Conservation (phyloP, 2,113 vertebrate species). For the Anser brachyrhynchus region DNA sequence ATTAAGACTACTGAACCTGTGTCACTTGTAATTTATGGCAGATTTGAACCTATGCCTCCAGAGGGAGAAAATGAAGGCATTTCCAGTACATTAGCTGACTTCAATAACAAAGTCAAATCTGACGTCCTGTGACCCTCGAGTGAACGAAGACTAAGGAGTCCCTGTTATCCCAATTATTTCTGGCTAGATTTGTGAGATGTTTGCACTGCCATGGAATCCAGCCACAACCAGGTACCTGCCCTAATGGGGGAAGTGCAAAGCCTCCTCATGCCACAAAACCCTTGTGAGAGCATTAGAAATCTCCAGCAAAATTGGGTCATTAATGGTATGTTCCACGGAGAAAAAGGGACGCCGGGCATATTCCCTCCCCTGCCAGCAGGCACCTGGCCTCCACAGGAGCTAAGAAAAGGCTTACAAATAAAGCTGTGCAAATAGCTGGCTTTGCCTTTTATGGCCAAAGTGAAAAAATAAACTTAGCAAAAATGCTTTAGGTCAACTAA, state of each 20-base stretch:
- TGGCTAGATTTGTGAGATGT: conserved; percentile 50
- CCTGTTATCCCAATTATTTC: conserved; percentile 42
- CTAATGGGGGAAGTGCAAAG: background rate
- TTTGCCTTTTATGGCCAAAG: background rate
- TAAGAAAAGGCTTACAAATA: background rate
- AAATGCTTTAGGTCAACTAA: background rate
- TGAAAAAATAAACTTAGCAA: background rate
- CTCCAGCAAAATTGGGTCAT: background rate
- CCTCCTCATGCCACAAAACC: background rate
- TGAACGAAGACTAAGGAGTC: conserved; percentile 37
- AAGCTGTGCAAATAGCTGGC: background rate
- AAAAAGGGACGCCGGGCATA: background rate
- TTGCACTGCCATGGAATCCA: conserved; percentile 5
- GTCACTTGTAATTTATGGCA: conserved; percentile 27
- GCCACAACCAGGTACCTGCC: background rate
- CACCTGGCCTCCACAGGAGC: conserved; percentile 29
- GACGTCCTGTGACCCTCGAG: background rate
- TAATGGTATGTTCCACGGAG: background rate
- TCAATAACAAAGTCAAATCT: conserved; percentile 34
- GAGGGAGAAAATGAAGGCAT: conserved; percentile 46
- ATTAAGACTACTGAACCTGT: conserved; percentile 44
- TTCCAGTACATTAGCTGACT: conserved; percentile 37
- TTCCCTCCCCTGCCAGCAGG: background rate
- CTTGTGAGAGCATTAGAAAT: conserved; percentile 1
- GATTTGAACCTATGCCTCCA: conserved; percentile 35